Base-by-base conservation (phyloP, 2,888 invertebrate genomes). In the Drosophila falleni region DNA sequence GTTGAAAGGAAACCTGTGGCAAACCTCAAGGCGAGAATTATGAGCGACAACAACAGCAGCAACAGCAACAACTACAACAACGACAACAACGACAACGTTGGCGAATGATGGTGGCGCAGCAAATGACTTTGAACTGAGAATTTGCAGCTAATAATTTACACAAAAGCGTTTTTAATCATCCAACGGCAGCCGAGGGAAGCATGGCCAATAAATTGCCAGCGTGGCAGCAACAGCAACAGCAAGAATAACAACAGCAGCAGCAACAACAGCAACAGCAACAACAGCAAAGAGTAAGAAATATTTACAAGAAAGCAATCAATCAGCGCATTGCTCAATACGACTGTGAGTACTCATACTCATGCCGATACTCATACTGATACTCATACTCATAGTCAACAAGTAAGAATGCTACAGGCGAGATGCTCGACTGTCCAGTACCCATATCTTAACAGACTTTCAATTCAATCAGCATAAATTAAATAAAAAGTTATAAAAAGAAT, bases 61-160 rank as follows among this genome's bases (percentile, higher is more conserved):
- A 56, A 9, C 58, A 74, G 11, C 65, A 64, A 59, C 64, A 77
- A 53, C 47, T 62, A 33, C 64, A 60, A 26, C 64, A 77, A 53
- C 47, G 66, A 33, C 64, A 60, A 26, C 62, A 44, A n/a, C 53
- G 54, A 41, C 46, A 37, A 49, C 47, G 29, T 29, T 41, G 50
- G 50, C 33, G 50, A 16, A n/a, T 31, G 51, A 26, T 69, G 66
- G 56, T 66, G 74, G 74, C 66, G 68, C 74, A 81, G 74, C 81
- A 80, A 80, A 81, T 75, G 80, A 80, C 74, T 80, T 80, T 80
- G 78, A 80, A 75, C 80, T 84, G 87, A 75, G 72, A 87, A 87
- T 89, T 89, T 89, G 86, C 87, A 87, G 89, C 87, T 87, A 87
- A 89, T 89, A 87, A 89, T 85, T 87, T 89, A 85, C 82, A 89